A percentile compares a stretch with the other conserved stretches of the same genome.
These are phyloP conservation scores for Drosophila hamatofila DNA, from an alignment of 2,888 invertebrate species.

Conservation along the genomic window DNA sequence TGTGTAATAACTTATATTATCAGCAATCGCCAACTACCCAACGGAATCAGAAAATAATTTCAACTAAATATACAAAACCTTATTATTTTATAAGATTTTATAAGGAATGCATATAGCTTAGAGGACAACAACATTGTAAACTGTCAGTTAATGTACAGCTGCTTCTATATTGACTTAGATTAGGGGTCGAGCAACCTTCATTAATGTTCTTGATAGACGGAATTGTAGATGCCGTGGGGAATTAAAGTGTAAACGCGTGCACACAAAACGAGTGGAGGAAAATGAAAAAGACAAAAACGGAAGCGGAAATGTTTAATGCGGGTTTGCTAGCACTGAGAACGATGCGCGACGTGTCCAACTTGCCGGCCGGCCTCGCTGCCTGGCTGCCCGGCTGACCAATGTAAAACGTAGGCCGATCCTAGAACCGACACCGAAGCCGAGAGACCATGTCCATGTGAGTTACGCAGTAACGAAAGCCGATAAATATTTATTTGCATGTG, in stretches of 20 bases:
- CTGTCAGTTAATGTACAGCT: conserved; percentile 1
- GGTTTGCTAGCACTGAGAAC: conserved; percentile 44
- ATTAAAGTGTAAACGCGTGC: conserved; percentile 47
- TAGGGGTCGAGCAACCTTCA: neutral
- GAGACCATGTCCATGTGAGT: conserved; percentile 46
- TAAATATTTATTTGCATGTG: conserved; percentile 74
- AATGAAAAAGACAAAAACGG: conserved; percentile 49
- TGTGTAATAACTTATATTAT: too few species aligned
- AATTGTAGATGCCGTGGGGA: conserved; percentile 32
- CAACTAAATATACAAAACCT: neutral
- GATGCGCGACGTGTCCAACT: conserved; percentile 28
- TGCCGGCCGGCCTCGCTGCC: conserved; percentile 4
- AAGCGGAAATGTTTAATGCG: conserved; percentile 66
- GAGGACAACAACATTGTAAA: neutral
- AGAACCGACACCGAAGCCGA: conserved; percentile 7
- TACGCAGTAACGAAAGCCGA: conserved; percentile 67
- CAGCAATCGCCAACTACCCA: neutral
- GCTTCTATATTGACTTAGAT: neutral
- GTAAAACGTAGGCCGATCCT: conserved; percentile 6
- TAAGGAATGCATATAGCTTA: neutral
- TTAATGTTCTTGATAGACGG: conserved; percentile 15
- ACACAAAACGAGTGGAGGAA: conserved; percentile 22
- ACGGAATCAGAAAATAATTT: neutral
- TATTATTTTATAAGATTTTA: neutral
- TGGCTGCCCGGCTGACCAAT: neutral